Evolutionary conservation across 2,113 vertebrate genomes (phyloP), one percentile per base, ranked within the genome.

Genomic region (Mormyrus lacerda): DNA sequence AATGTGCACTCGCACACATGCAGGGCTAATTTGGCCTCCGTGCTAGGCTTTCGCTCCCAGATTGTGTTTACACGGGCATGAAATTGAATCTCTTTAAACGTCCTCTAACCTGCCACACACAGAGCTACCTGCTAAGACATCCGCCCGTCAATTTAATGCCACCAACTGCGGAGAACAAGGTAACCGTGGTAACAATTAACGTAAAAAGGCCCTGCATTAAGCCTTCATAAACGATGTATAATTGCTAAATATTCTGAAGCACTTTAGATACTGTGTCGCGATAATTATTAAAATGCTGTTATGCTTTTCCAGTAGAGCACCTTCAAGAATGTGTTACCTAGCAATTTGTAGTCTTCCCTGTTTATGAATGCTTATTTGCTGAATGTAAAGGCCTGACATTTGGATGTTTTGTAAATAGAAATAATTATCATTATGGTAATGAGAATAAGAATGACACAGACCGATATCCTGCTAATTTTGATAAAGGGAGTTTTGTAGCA

Each of bases 321-420:
- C 73, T 79, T 79, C 73, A 42, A 39, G 73, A 79, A 79, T 79
- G 73, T 79, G 31, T 79, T 79, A 79, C 73, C 73, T 42, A 79
- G 73, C 73, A 79, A 79, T 79, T 42, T 79, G 73, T 0, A 1
- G 35, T 79, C 13, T 1, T 79, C n/a, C 35, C 13, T 42, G 4
- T 79, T 79, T 7, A 79, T 42, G 73, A 79, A 79, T 79, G 73
- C 13, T 79, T 42, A 42, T 79, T 79, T 79, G 35, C 35, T 42
- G 35, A 35, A 42, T 79, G 39, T 8, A 5, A 79, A 79, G 73
- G 61, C 27, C 27, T 79, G 31, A 42, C 17, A 79, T 42, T 42
- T 79, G 73, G 35, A 17, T 79, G 73, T 42, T 39, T 42, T 79
- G 73, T 79, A 79, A 79, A 42, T 79, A 79, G 17, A 15, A 79